These are phyloP conservation scores for Homalodisca vitripennis DNA, from an alignment of 1,140 invertebrate species.

Conservation along the genomic window DNA sequence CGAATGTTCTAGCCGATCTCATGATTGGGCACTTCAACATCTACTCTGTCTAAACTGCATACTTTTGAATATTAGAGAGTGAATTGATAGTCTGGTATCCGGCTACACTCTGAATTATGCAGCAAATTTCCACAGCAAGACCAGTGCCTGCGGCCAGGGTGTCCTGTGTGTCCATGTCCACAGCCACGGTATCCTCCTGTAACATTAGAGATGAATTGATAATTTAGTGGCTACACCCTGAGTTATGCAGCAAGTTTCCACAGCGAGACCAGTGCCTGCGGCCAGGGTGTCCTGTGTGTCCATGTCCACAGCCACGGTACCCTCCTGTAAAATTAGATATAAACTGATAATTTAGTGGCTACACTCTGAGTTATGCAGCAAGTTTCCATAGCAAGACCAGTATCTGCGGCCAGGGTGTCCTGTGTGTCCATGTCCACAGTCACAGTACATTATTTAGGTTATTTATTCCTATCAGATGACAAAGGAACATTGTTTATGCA, in stretches of 20 bases:
- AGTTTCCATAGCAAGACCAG: constrained; percentile 78
- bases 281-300: constrained; percentile 73
- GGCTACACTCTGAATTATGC: constrained; percentile 56
- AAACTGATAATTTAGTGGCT: constrained; percentile 34
- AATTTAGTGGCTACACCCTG: constrained; percentile 53
- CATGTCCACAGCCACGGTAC: constrained; percentile 76
- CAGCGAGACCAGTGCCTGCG: constrained; percentile 80
- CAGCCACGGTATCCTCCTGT: too few relatives aligned
- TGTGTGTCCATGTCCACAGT: constrained; percentile 75
- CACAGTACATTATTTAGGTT: too few relatives aligned
- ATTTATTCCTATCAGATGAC: not conserved
- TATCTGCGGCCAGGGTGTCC: constrained; percentile 73
- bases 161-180: constrained; percentile 74
- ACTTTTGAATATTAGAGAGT: too few relatives aligned
- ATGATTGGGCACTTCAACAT: too few relatives aligned
- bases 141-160: constrained; percentile 75
- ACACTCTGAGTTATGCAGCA: constrained; percentile 58
- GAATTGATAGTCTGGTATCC: too few relatives aligned
- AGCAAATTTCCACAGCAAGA: constrained; percentile 71
- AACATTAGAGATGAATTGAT: too few relatives aligned
- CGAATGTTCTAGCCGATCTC: too few relatives aligned
- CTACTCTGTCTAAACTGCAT: too few relatives aligned
- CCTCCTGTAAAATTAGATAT: too few relatives aligned
- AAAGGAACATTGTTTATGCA: not conserved
- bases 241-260: constrained; percentile 59